Percentiles rank a stretch among this genome's conserved stretches.
phyloP scores from a whole-genome alignment of 2,113 vertebrate genomes.

The Pimephales promelas region DNA sequence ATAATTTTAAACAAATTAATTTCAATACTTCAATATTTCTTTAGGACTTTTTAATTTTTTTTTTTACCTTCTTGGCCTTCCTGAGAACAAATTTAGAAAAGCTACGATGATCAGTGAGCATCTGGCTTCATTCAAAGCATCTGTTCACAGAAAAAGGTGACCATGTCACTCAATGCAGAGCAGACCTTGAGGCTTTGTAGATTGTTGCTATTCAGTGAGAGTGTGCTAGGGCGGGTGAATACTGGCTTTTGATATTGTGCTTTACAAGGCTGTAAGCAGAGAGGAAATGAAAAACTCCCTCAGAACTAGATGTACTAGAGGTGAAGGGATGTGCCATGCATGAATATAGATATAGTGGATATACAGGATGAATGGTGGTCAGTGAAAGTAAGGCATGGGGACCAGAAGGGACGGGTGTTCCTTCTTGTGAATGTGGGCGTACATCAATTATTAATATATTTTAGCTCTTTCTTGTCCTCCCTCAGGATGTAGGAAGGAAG shows the following conservation, averaged over 20 bases:
- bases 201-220: background rate
- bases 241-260: conserved; percentile 19
- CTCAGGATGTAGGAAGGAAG: conserved; percentile 54
- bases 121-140: conserved; percentile 8
- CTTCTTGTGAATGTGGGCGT: conserved; percentile 24
- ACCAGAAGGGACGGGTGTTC: conserved; percentile 12
- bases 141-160: background rate
- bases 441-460: conserved; percentile 59
- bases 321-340: background rate
- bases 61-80: background rate
- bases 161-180: background rate
- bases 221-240: background rate
- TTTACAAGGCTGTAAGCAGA: conserved; percentile 24
- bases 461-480: conserved; percentile 49
- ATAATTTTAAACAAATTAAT: background rate
- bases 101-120: background rate
- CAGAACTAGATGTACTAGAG: background rate
- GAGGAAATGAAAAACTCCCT: conserved; percentile 34
- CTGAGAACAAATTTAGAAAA: conserved; percentile 21
- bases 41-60: background rate
- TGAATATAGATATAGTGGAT: conserved; percentile 2
- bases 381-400: background rate
- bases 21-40: background rate
- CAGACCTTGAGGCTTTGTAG: conserved; percentile 22
- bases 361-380: background rate